phyloP scores from a whole-genome alignment of 2,888 invertebrate genomes.

The Drosophila demipolita region DNA sequence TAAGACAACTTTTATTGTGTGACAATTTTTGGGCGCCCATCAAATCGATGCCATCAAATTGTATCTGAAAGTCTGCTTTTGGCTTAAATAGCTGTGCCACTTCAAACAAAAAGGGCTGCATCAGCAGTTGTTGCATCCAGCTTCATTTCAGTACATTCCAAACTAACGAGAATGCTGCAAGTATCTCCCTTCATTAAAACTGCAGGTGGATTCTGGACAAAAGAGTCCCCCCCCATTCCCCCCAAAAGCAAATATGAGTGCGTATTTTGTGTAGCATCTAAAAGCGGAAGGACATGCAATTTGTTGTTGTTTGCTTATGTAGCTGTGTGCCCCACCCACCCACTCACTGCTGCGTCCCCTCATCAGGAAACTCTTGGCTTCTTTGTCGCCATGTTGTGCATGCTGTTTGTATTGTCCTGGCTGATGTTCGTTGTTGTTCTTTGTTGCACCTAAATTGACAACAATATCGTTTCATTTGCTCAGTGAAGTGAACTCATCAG shows the following conservation, averaged over 20 bases:
- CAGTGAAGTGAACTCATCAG: constrained; percentile 79
- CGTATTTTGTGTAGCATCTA: constrained; percentile 74
- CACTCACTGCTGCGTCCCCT: too few relatives aligned
- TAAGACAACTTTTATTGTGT: not conserved
- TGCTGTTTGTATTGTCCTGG: constrained; percentile 76
- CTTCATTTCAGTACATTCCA: constrained; percentile 18
- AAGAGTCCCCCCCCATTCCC: not conserved
- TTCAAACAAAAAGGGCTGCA: constrained; percentile 43
- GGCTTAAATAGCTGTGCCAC: constrained; percentile 15
- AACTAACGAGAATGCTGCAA: constrained; percentile 18
- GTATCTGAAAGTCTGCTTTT: not conserved
- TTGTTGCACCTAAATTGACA: constrained; percentile 80
- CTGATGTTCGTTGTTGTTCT: constrained; percentile 66
- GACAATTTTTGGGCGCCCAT: not conserved
- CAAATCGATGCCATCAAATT: not conserved
- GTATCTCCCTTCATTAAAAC: constrained; percentile 67
- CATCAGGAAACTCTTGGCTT: constrained; percentile 18
- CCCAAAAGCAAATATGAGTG: constrained; percentile 75
- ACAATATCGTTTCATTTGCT: constrained; percentile 80
- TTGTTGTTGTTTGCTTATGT: constrained; percentile 76
- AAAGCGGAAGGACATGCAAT: constrained; percentile 79
- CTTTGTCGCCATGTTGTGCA: constrained; percentile 61
- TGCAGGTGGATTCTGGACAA: constrained; percentile 30
- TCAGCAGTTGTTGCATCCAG: constrained; percentile 28
- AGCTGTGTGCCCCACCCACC: constrained; percentile 31